A percentile compares a stretch with the other conserved stretches of the same genome.
Evolutionary conservation across 2,113 vertebrate genomes (phyloP).

Genomic region (Hydrochoerus hydrochaeris): DNA sequence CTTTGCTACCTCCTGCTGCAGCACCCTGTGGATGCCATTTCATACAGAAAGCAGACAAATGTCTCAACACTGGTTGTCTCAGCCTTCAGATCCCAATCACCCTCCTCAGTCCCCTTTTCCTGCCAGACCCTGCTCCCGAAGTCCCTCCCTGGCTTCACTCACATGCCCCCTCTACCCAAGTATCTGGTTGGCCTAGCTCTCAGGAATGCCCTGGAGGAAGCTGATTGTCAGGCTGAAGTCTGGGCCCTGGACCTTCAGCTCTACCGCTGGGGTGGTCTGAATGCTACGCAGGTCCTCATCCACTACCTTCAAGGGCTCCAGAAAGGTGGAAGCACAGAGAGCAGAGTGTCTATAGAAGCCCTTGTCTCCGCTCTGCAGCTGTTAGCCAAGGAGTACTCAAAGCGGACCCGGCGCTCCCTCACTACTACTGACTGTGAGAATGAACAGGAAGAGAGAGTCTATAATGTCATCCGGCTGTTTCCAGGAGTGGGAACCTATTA

Average conservation of each 20-base stretch:
- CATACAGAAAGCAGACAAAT: background rate
- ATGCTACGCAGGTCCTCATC: slow-evolving; percentile 84
- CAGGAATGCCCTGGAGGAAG: slow-evolving; percentile 86
- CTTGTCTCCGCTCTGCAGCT: slow-evolving; percentile 88
- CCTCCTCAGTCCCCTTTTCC: slow-evolving; percentile 41
- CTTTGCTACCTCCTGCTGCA: slow-evolving; percentile 55
- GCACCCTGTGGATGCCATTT: background rate
- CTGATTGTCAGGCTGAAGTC: slow-evolving; percentile 85
- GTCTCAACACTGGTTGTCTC: background rate
- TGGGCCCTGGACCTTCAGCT: slow-evolving; percentile 82
- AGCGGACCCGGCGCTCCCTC: slow-evolving; percentile 60
- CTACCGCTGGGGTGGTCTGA: slow-evolving; percentile 81
- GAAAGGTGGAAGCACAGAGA: background rate
- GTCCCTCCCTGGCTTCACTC: slow-evolving; percentile 81
- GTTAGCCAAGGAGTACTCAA: slow-evolving; percentile 28
- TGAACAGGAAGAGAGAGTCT: slow-evolving; percentile 84
- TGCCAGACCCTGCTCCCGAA: slow-evolving; percentile 86
- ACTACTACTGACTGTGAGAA: slow-evolving; percentile 81
- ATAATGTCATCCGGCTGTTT: slow-evolving; percentile 87
- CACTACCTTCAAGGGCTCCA: slow-evolving; percentile 82
- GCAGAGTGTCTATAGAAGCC: slow-evolving; percentile 75
- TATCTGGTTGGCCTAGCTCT: slow-evolving; percentile 88
- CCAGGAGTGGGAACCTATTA: slow-evolving; percentile 91
- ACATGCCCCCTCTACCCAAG: slow-evolving; percentile 81
- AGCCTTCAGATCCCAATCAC: background rate